phyloP scores from a whole-genome alignment of 2,797 vertebrate genomes.

The Rhinogobio ventralis region DNA sequence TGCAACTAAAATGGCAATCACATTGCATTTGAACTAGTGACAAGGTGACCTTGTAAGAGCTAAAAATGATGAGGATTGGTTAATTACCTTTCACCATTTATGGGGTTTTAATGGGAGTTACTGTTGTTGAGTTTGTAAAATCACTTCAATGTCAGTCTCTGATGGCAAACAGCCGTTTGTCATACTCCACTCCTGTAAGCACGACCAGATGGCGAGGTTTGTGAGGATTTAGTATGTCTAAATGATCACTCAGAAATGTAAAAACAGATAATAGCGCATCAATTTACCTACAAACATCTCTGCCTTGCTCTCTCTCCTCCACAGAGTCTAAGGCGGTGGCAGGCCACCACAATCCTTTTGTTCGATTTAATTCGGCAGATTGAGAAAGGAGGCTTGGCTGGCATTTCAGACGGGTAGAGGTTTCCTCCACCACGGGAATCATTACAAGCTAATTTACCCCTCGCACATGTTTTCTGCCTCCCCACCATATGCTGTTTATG shows the following conservation, averaged over 20 bases:
- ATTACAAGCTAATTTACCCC: constrained; percentile 60
- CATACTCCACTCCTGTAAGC: constrained; percentile 49
- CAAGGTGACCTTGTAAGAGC: neutral
- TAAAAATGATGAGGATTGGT: neutral
- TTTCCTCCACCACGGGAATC: constrained; percentile 56
- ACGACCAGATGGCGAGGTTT: constrained; percentile 55
- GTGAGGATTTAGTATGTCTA: constrained; percentile 42
- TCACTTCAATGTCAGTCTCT: constrained; percentile 36
- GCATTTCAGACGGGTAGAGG: constrained; percentile 50
- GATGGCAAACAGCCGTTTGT: constrained; percentile 51
- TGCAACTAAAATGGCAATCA: neutral
- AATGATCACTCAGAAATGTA: constrained; percentile 48
- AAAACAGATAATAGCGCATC: constrained; percentile 38
- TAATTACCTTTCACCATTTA: constrained; percentile 25
- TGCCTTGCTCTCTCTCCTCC: constrained; percentile 17
- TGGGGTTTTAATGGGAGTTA: constrained; percentile 17
- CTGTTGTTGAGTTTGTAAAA: constrained; percentile 29
- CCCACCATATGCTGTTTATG: constrained; percentile 59
- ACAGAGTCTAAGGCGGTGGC: constrained; percentile 28
- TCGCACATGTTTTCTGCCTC: constrained; percentile 54
- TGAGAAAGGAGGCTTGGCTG: constrained; percentile 51
- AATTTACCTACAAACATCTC: constrained; percentile 48
- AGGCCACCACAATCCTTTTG: constrained; percentile 56
- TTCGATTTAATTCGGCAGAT: constrained; percentile 58
- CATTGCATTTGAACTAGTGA: neutral